phyloP scores from a whole-genome alignment of 1,140 invertebrate species.

The Nixonia krombeini region DNA sequence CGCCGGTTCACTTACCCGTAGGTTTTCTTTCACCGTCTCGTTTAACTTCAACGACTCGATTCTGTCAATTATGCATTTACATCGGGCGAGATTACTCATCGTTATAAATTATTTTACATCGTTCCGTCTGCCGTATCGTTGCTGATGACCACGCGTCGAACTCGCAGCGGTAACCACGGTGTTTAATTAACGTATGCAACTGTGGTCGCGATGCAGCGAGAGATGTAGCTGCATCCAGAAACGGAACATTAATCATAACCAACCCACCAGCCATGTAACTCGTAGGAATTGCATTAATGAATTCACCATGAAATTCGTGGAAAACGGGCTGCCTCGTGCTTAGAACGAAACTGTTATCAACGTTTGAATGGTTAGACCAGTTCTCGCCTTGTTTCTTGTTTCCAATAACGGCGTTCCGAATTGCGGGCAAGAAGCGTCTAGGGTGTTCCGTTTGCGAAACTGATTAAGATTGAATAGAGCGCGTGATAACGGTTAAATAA shows the following conservation, averaged over 20 bases:
- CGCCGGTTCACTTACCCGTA: no score
- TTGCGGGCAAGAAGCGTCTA: no score
- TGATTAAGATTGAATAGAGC: no score
- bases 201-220: conserved; percentile 28
- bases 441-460: no score
- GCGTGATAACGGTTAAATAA: no score
- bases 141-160: conserved; percentile 35
- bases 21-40: background rate
- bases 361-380: no score
- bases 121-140: conserved; percentile 14
- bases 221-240: conserved; percentile 35
- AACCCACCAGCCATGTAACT: conserved; percentile 22
- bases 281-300: conserved; percentile 29
- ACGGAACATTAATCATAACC: conserved; percentile 45
- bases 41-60: background rate
- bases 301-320: conserved; percentile 20
- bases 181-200: conserved; percentile 49
- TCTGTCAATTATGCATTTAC: conserved; percentile 8
- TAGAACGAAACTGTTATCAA: no score
- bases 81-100: background rate
- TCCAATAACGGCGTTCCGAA: no score
- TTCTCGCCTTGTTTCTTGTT: no score
- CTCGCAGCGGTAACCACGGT: conserved; percentile 27
- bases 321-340: background rate
- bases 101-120: conserved; percentile 18